Evolutionary conservation across 2,797 vertebrate genomes (phyloP), one percentile per base, ranked within the genome.

Genomic region (Enteromius mattozi): DNA sequence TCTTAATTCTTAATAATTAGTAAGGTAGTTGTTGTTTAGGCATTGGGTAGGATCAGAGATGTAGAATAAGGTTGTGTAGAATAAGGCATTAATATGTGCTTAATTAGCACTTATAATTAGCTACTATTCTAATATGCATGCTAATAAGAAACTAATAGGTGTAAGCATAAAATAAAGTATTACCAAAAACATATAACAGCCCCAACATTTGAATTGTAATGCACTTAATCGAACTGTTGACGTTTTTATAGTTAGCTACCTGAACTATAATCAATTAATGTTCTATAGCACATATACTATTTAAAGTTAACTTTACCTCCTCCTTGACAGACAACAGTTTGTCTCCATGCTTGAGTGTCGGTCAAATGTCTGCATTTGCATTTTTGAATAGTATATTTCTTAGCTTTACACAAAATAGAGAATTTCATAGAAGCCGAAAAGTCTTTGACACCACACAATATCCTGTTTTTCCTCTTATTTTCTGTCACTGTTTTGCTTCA

Each of bases 361-460:
- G 68, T n/a, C 40, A 71, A 45, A 12, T 19, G 70, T 75, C 17
- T 51, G 45, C 2, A 54, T 74, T 54, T 72, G 27, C 45, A 49
- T 49, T 30, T 14, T 30, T 30, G 14, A 9, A 49, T 3, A 3
- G 12, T 54, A 35, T 54, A 75, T 35, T 19, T 56, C 12, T 56
- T n/a, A 56, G 12, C n/a, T 33, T 33, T 56, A 37, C 71, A 76
- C 27, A 74, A 59, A 80, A 80, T 47, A 65, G 51, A 81, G 27
- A 70, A 65, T 6, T 40, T 70, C 54, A 75, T 35, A 7, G 78
- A 79, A 75, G 72, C 72, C 78, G 78, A 71, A 42, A 76, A 65
- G 79, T 71, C 77, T 87, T 75, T 33, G 12, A 59, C 10, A 72
- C 30, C n/a, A 45, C n/a, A 66, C 19, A 24, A 37, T 49, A 33